Base-by-base conservation (phyloP, 2,797 vertebrate species). In the Chelonia mydas region DNA sequence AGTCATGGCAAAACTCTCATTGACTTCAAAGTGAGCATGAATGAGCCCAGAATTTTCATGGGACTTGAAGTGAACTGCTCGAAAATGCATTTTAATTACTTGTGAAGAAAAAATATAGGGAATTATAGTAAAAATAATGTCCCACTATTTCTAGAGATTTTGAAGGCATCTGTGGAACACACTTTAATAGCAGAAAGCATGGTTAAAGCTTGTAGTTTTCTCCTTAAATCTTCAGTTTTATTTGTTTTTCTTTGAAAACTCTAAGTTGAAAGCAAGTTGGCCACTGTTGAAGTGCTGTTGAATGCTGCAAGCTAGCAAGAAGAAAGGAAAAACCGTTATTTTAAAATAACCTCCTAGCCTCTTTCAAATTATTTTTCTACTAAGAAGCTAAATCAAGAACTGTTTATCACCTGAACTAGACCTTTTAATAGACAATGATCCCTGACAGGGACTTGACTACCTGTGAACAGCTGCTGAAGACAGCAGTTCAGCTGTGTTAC, bases 401-500 rank as follows among this genome's bases (percentile, higher is more conserved):
- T 45, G 72, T 28, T 13, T 31, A 59, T 53, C 80, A n/a, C 57
- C 0, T 1, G 51, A 10, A 28, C 81, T 59, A 4, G 1, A 9
- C 25, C 59, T 74, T 33, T 3, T 13, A 0, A 50, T 79, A 61
- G 84, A 59, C 17, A 59, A 59, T 11, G 37, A 57, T 17, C 33
- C 37, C n/a, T 25, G 59, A 50, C 17, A 12, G 28, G 0, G 16
- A 59, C 55, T 65, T 85, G 51, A 41, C 81, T 68, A 47, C 54
- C 23, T 53, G 23, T 3, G 1, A 28, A 61, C 3, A 2, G 54
- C 77, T 50, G 50, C 0, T 19, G 81, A 80, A 83, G 23, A 5
- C 88, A 55, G 49, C 93, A 86, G 85, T 79, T 93, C 86, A 68
- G n/a, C 17, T 89, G 86, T 16, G 76, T 84, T 95, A 80, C 72